phyloP scores from a whole-genome alignment of 1,140 invertebrate genomes.

The honey bee (Apis mellifera) region Amel_HAv3.1 CM009944.2:9237001-9237500 shows the following conservation, averaged over 20 bases:
- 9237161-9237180: constrained; percentile 52
- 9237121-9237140: constrained; percentile 56
- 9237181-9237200: constrained; percentile 42
- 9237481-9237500: not conserved
- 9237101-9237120: constrained; percentile 49
- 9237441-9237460: not conserved
- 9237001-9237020: constrained; percentile 54
- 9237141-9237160: constrained; percentile 66
- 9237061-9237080: constrained; percentile 27
- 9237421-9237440: no score
- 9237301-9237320: not conserved
- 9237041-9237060: constrained; percentile 28
- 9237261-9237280: not conserved
- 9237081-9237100: constrained; percentile 56
- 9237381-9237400: not conserved
- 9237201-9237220: not conserved
- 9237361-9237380: not conserved
- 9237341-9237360: not conserved
- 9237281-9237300: not conserved
- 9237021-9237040: constrained; percentile 50
- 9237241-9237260: constrained; percentile 1
- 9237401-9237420: not conserved
- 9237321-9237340: not conserved
- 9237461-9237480: not conserved
- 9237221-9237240: not conserved